Evolutionary conservation across 2,113 vertebrate genomes (phyloP).

Genomic region (Leptocoma aspasia): DNA sequence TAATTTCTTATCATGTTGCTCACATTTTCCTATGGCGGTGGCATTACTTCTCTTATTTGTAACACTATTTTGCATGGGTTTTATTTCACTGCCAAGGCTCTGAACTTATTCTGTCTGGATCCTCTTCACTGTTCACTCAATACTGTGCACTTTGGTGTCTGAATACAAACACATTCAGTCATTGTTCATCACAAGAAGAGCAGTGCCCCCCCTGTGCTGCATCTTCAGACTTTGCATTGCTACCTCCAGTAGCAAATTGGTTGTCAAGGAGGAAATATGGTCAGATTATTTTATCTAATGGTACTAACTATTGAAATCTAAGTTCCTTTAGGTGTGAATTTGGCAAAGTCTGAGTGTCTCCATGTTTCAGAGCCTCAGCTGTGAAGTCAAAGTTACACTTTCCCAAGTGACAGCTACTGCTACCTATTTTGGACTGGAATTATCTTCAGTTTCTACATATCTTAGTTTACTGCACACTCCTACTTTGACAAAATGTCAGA

Average conservation of each 20-base stretch:
- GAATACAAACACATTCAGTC: background rate
- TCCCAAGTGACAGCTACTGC: background rate
- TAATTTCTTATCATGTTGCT: rapidly evolving
- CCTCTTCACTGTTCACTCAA: background rate
- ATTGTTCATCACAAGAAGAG: background rate
- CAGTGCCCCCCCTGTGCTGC: background rate
- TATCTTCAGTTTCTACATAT: background rate
- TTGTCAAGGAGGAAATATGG: background rate
- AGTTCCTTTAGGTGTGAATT: background rate
- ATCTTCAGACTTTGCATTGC: background rate
- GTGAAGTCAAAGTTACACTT: background rate
- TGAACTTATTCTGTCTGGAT: background rate
- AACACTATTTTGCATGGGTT: background rate
- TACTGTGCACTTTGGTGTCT: background rate
- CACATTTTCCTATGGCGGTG: background rate
- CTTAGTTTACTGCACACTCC: background rate
- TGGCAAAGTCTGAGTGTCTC: background rate
- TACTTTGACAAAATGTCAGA: background rate
- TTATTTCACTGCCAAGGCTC: background rate
- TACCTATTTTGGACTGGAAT: background rate
- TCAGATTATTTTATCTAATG: background rate
- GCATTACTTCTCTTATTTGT: background rate
- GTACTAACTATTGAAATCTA: background rate
- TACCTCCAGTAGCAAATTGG: background rate
- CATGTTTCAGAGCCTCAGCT: background rate